phyloP scores from a whole-genome alignment of 2,797 vertebrate genomes.

The Chaetophractus vellerosus region DNA sequence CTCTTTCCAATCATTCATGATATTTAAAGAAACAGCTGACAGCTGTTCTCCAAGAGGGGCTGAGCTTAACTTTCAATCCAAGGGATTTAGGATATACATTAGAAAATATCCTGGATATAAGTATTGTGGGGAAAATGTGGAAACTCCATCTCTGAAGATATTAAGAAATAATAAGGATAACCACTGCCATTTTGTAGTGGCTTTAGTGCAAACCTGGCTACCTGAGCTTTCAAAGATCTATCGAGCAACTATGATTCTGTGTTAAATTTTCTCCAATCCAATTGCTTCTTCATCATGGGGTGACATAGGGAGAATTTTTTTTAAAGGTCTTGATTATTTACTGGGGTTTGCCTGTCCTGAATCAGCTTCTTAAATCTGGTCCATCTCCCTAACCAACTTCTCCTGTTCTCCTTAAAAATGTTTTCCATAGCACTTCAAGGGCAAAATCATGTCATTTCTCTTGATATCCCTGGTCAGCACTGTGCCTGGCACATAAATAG shows the following conservation, averaged over 20 bases:
- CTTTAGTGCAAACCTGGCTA: slow-evolving; percentile 3
- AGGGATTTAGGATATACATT: slow-evolving; percentile 16
- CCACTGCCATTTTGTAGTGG: not conserved
- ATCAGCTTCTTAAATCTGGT: slow-evolving; percentile 46
- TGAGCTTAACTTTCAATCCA: slow-evolving; percentile 61
- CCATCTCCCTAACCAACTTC: not conserved
- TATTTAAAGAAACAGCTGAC: slow-evolving; percentile 36
- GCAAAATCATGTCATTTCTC: slow-evolving; percentile 2
- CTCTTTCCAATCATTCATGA: slow-evolving; percentile 27
- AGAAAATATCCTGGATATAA: slow-evolving; percentile 66
- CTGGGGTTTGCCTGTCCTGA: slow-evolving; percentile 11
- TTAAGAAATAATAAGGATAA: slow-evolving; percentile 38
- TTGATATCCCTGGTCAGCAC: not conserved
- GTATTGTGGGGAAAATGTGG: slow-evolving; percentile 43
- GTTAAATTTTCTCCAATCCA: slow-evolving; percentile 4
- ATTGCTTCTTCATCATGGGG: not conserved
- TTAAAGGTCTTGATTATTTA: slow-evolving; percentile 38
- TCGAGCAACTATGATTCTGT: not conserved
- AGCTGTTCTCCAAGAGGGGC: slow-evolving; percentile 23
- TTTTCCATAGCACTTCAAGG: not conserved
- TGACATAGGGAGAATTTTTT: slow-evolving; percentile 32
- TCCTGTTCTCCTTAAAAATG: not conserved
- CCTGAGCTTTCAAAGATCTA: not conserved
- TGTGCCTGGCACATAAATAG: not conserved
- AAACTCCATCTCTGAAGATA: slow-evolving; percentile 58